A percentile compares a stretch with the other conserved stretches of the same genome.
These are phyloP conservation scores for Dromiciops gliroides DNA, from an alignment of 2,113 vertebrate genomes.

Conservation along the genomic window DNA sequence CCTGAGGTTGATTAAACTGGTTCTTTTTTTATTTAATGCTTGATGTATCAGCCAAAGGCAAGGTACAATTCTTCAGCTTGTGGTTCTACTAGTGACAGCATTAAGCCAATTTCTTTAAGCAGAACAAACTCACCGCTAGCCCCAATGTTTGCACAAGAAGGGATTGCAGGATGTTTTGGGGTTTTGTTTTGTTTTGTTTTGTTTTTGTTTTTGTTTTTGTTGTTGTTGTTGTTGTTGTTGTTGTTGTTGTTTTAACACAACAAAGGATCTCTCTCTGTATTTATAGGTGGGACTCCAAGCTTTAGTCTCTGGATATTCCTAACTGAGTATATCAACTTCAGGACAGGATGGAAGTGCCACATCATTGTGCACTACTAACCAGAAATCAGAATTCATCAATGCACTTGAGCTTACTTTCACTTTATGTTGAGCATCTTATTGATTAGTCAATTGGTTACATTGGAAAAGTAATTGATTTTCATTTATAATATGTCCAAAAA, in stretches of 20 bases:
- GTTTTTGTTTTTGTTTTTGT: no score
- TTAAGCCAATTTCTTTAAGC: not conserved
- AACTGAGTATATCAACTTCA: conserved; percentile 48
- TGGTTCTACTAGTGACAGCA: not conserved
- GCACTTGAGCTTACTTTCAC: not conserved
- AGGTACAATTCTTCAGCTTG: not conserved
- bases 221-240: no score
- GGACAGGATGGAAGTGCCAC: not conserved
- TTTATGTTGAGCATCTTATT: conserved; percentile 11
- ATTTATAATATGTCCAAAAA: not conserved
- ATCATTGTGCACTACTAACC: not conserved
- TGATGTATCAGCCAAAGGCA: conserved; percentile 29
- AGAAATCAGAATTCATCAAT: conserved; percentile 56
- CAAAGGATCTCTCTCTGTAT: not conserved
- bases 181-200: no score
- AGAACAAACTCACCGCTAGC: conserved; percentile 18
- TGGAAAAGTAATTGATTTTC: not conserved
- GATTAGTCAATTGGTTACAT: not conserved
- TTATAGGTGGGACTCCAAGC: not conserved
- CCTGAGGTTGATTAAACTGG: conserved; percentile 29
- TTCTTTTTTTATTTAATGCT: conserved; percentile 48
- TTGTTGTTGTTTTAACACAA: no score
- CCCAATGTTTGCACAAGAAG: not conserved
- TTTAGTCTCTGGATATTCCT: conserved; percentile 23
- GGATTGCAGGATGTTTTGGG: not conserved